Base-by-base conservation (phyloP, 2,797 vertebrate genomes). In the Pseudochaenichthys georgianus region DNA sequence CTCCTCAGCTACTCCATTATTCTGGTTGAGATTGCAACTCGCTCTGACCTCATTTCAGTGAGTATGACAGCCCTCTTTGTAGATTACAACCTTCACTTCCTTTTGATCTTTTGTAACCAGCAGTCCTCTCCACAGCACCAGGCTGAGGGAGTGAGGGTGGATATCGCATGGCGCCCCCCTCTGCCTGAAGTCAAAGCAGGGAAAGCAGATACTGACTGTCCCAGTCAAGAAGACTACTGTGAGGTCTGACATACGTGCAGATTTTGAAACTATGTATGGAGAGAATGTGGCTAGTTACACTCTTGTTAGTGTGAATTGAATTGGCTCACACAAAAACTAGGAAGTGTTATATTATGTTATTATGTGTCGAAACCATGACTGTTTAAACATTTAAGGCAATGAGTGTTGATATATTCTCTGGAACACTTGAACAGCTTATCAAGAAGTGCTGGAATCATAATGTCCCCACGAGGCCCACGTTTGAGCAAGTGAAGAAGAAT, bases 401-500 rank as follows among this genome's bases (percentile, higher is more conserved):
- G 8, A 13, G 13, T 12, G 9, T 51, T 38, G 2, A 23, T 74
- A 9, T 79, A 11, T 12, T 83, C 59, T 80, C 47, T 88, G 50
- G 31, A 52, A 61, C 55, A 38, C 43, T 60, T 55, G 19, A 70
- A 2, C 73, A 96, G 95, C 86, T 95, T 43, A 93, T 95, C 47
- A 95, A 92, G 82, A 95, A 84, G 86, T 96, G 94, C 81, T 96
- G 94, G 94, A 85, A 87, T 62, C 92, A 94, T 54, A 94, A 88
- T 19, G 23, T 90, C 70, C 72, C 93, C 57, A 77, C 84, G 69
- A 94, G 94, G 65, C 95, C 94, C 9, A 92, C 94, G 1, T 96
- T 95, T 81, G 94, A 96, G 64, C 95, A 96, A 62, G 91, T 94
- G 84, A 96, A 95, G 83, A 95, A 94, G 86, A 92, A 87, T 77